Evolutionary conservation across 2,888 invertebrate species (phyloP), one percentile per base, ranked within the genome.

Genomic region (Anoplius nigerrimus): DNA sequence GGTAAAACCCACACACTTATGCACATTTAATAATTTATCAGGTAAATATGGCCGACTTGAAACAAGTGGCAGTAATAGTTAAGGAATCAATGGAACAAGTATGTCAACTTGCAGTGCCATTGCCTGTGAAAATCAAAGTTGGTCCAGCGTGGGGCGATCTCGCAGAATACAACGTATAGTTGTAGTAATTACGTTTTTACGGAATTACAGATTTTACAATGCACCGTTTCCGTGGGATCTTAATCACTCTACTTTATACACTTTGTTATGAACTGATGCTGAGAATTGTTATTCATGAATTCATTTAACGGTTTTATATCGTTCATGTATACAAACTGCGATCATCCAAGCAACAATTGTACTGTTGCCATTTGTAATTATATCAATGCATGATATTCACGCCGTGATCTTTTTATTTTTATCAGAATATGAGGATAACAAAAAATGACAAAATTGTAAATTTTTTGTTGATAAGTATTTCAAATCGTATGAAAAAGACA

Each of bases 41-140:
- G 89, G 95, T 97, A 2, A 91, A 92, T 11, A 87, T 90, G 64
- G 88, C 90, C 2, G 91, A 92, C 81, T 87, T 93, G 51, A 84
- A 89, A 15, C 87, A 89, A 75, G 92, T 95, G 56, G 91, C 92
- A 0, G 89, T 87, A 68, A 90, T 94, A 57, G 88, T 98, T 15
- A 94, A 94, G 83, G 88, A 91, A 51, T 92, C 92, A 22, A 98
- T 98, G 98, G 97, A 97, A 87, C 90, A 91, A 63, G 93, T 94
- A 15, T 92, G 94, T 5, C 89, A 90, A 68, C 89, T 98, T 24
- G 91, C 91, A 59, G 94, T 98, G 2, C 94, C 94, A n/a, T 90
- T 98, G 66, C 96, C 96, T 5, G 97, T 98, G 0, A 97, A 97
- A 90, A 87, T 98, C 0, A 96, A 94, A 90, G 90, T 91, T 54